Evolutionary conservation across 1,140 invertebrate species (phyloP).

Genomic region (Bombus superbus): DNA sequence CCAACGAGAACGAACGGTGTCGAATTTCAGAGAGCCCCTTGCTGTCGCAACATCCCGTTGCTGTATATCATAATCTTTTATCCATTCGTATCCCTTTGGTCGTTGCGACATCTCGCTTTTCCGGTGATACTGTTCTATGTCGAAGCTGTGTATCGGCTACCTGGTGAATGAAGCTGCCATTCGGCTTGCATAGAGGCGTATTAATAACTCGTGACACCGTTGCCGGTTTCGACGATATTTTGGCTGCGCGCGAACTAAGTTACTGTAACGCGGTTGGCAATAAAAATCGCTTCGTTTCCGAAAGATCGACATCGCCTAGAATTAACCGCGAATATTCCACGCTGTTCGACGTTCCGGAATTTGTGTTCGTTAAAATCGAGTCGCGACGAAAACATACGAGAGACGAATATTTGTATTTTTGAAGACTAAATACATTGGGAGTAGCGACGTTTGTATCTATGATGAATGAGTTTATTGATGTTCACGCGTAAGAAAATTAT

Average conservation of each 20-base stretch:
- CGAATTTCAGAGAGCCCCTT: slow-evolving; percentile 20
- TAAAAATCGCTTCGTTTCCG: slow-evolving; percentile 21
- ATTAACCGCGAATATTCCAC: slow-evolving; percentile 3
- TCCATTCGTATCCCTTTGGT: not conserved
- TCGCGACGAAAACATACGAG: too few species aligned
- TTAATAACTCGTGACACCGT: slow-evolving; percentile 81
- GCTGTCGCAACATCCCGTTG: slow-evolving; percentile 1
- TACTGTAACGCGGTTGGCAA: slow-evolving; percentile 60
- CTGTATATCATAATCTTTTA: not conserved
- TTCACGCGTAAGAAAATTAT: too few species aligned
- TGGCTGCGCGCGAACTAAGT: slow-evolving; percentile 59
- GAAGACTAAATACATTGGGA: too few species aligned
- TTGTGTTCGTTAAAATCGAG: not conserved
- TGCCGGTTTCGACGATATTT: slow-evolving; percentile 76
- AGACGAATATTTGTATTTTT: too few species aligned
- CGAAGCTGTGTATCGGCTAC: not conserved
- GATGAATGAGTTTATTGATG: too few species aligned
- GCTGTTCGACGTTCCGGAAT: not conserved
- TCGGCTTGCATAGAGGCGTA: slow-evolving; percentile 70
- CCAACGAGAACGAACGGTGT: not conserved
- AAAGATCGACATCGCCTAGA: not conserved
- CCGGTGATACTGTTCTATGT: not conserved
- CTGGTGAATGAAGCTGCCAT: slow-evolving; percentile 73
- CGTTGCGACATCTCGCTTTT: not conserved
- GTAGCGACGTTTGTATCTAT: too few species aligned